Evolutionary conservation across 2,797 vertebrate genomes (phyloP).

Genomic region (Anabas testudineus): DNA sequence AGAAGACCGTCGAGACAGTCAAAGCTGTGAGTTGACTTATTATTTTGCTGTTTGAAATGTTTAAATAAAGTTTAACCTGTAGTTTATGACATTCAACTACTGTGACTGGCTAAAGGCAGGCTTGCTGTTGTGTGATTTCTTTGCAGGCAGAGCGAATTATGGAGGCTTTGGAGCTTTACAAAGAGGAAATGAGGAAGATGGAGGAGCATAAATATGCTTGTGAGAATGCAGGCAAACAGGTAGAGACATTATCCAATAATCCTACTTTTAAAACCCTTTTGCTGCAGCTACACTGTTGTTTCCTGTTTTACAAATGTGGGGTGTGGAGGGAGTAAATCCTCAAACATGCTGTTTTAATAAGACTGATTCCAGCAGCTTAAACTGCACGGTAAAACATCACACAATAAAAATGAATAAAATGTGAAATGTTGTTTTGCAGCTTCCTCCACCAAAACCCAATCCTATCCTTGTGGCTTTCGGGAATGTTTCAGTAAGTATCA

Average conservation of each 20-base stretch:
- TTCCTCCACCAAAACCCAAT: conserved; percentile 87
- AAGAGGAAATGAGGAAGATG: conserved; percentile 89
- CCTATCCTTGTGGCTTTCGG: conserved; percentile 92
- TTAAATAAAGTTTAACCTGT: neutral
- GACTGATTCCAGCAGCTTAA: too few relatives aligned
- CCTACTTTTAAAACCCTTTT: too few relatives aligned
- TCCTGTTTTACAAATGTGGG: too few relatives aligned
- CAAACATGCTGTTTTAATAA: neutral
- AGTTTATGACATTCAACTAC: too few relatives aligned
- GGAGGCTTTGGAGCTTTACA: conserved; percentile 94
- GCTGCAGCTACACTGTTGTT: neutral
- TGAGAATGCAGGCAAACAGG: conserved; percentile 90
- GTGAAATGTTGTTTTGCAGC: conserved; percentile 77
- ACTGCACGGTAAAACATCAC: too few relatives aligned
- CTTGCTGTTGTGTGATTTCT: neutral
- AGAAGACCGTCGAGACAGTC: conserved; percentile 94
- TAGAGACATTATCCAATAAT: conserved; percentile 44
- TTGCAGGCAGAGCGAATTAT: conserved; percentile 94
- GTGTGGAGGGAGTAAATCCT: neutral
- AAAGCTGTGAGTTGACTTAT: conserved; percentile 90
- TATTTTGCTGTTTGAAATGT: neutral
- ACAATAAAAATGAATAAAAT: too few relatives aligned
- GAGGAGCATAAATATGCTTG: conserved; percentile 90
- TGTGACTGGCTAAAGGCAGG: too few relatives aligned
- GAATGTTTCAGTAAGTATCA: conserved; percentile 90